Base-by-base conservation (phyloP, 2,888 invertebrate genomes). In the Chironomus riparius region DNA sequence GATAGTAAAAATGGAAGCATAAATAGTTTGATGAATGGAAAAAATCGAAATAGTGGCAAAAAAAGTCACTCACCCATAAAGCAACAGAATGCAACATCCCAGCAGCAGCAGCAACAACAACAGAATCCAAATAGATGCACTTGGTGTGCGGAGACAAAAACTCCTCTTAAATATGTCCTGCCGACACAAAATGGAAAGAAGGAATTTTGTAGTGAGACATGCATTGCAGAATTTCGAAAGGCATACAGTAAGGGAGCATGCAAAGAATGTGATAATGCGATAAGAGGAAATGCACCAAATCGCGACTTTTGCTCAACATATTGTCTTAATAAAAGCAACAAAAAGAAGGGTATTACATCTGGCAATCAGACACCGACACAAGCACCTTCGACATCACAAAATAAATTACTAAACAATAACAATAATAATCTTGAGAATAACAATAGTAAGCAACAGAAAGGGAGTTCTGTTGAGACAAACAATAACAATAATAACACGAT, bases 171-270 rank as follows among this genome's bases (percentile, higher is more conserved):
- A 82, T 95, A 94, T 84, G 92, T 95, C 47, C 85, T 94, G 78
- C 95, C 95, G 10, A 92, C 92, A 2, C 92, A 92, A 80, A 92
- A 93, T 82, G 94, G 94, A 12, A 95, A 94, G 81, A 95, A 94
- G 81, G 95, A 95, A 82, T 96, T 95, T 83, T 96, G 95, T 84
- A 94, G 95, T 0, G 94, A 94, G 83, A 91, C 91, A 47, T 96
- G 95, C 84, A 87, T 95, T 69, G 90, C 92, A 0, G 94, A 94
- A 85, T 95, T 94, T 82, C 89, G 95, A 74, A 94, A 94, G 83
- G 94, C 94, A 1, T 93, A 93, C 80, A 90, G 91, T 80, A 92
- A 94, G 85, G 94, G 94, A 77, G 92, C 93, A 70, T 95, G 95
- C 83, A 87, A 91, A 78, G 90, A 92, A 81, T 96, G 95, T 85